phyloP scores from a whole-genome alignment of 2,113 vertebrate species.

The Callithrix jacchus region DNA sequence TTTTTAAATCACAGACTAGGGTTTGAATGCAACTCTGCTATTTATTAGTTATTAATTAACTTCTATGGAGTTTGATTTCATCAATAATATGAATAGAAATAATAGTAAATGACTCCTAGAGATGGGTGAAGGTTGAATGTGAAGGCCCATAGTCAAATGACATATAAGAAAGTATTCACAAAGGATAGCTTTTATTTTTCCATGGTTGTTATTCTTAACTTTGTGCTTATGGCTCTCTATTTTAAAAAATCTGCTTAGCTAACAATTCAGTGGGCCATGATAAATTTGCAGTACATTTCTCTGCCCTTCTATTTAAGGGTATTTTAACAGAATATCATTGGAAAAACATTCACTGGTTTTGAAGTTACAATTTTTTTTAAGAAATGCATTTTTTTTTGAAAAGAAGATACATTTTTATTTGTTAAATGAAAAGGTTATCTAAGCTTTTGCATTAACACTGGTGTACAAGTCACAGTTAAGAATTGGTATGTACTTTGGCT shows the following conservation, averaged over 20 bases:
- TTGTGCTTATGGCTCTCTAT: background rate
- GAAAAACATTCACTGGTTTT: background rate
- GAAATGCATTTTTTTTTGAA: slow-evolving; percentile 26
- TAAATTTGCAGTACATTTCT: background rate
- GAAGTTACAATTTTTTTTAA: background rate
- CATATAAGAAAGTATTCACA: background rate
- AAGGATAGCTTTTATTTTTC: background rate
- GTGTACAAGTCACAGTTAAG: slow-evolving; percentile 1
- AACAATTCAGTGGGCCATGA: background rate
- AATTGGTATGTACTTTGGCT: background rate
- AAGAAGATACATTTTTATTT: slow-evolving; percentile 21
- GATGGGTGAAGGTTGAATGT: background rate
- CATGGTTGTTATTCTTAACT: background rate
- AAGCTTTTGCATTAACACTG: background rate
- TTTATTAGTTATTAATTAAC: background rate
- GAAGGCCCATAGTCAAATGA: background rate
- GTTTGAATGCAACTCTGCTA: background rate
- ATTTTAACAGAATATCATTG: background rate
- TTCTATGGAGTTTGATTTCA: background rate
- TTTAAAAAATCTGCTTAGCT: slow-evolving; percentile 20
- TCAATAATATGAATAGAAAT: background rate
- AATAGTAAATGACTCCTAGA: background rate
- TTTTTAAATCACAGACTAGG: background rate
- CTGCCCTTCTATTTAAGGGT: background rate
- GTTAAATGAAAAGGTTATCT: background rate